Percentiles rank a stretch among this genome's conserved stretches.
phyloP scores from a whole-genome alignment of 2,888 invertebrate genomes.

The Selenia dentaria region DNA sequence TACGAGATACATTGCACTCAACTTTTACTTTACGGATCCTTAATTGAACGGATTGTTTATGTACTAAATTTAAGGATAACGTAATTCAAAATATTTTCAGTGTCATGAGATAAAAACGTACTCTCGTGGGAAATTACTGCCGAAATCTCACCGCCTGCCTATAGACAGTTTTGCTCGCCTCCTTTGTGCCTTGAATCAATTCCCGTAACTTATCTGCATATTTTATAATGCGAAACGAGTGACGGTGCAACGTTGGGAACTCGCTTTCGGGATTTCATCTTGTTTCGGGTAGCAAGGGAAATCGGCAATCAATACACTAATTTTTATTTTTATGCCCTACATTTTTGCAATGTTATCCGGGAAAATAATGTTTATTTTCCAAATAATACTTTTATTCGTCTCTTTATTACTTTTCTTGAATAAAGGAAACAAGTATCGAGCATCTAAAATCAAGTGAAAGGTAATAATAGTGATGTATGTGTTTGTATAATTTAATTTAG shows the following conservation, averaged over 20 bases:
- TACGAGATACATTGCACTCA: slow-evolving; percentile 9
- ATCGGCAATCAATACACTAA: slow-evolving; percentile 25
- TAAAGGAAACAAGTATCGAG: too few relatives aligned
- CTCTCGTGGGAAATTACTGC: slow-evolving; percentile 80
- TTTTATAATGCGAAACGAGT: slow-evolving; percentile 78
- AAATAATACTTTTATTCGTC: too few relatives aligned
- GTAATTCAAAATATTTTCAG: slow-evolving; percentile 70
- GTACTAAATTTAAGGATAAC: slow-evolving; percentile 34
- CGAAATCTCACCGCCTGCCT: slow-evolving; percentile 74
- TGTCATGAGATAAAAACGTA: slow-evolving; percentile 73
- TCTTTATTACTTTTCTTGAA: too few relatives aligned
- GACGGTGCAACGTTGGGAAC: slow-evolving; percentile 61
- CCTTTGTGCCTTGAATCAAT: slow-evolving; percentile 82
- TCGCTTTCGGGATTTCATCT: slow-evolving; percentile 56
- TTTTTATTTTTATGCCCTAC: slow-evolving; percentile 6
- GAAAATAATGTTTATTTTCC: too few relatives aligned
- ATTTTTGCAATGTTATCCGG: too few relatives aligned
- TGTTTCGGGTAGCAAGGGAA: slow-evolving; percentile 36
- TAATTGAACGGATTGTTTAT: slow-evolving; percentile 7
- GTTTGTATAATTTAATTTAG: too few relatives aligned
- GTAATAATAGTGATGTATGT: too few relatives aligned
- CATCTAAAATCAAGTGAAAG: too few relatives aligned
- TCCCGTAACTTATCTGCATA: slow-evolving; percentile 83
- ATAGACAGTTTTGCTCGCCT: slow-evolving; percentile 68
- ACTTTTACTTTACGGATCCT: slow-evolving; percentile 14